A percentile compares a stretch with the other conserved stretches of the same genome.
Evolutionary conservation across 2,888 invertebrate genomes (phyloP).

Genomic region (Nezara viridula): DNA sequence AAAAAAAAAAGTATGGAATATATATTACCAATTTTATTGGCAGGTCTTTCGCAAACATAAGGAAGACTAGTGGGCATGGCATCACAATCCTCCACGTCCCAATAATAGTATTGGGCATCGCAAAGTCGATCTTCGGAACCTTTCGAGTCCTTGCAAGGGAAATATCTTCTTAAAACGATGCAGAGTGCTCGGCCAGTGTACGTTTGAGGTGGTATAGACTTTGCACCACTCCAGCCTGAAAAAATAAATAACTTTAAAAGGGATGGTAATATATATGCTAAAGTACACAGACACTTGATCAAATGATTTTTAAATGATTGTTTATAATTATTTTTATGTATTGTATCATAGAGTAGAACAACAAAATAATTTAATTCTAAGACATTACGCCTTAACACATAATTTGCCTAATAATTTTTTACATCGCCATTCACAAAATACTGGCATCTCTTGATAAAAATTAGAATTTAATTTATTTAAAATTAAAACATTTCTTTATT

Average conservation of each 20-base stretch:
- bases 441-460: too few relatives aligned
- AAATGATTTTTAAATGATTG: too few relatives aligned
- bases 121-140: conserved; percentile 67
- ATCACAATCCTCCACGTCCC: conserved; percentile 71
- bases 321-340: too few relatives aligned
- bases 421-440: too few relatives aligned
- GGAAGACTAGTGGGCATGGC: conserved; percentile 68
- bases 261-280: neutral
- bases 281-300: neutral
- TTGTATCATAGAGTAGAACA: too few relatives aligned
- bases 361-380: too few relatives aligned
- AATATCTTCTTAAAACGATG: conserved; percentile 69
- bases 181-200: conserved; percentile 68
- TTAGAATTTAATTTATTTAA: too few relatives aligned
- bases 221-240: conserved; percentile 66
- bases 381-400: too few relatives aligned
- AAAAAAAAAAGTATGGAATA: too few relatives aligned
- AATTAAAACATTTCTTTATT: too few relatives aligned
- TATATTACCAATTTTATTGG: conserved; percentile 71
- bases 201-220: conserved; percentile 64
- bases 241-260: neutral
- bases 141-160: conserved; percentile 68
- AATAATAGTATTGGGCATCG: conserved; percentile 71
- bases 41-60: conserved; percentile 72
- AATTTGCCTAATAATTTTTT: too few relatives aligned